A percentile compares a stretch with the other conserved stretches of the same genome.
These are phyloP conservation scores for Riparia riparia DNA, from an alignment of 2,113 vertebrate genomes.

Conservation along the genomic window DNA sequence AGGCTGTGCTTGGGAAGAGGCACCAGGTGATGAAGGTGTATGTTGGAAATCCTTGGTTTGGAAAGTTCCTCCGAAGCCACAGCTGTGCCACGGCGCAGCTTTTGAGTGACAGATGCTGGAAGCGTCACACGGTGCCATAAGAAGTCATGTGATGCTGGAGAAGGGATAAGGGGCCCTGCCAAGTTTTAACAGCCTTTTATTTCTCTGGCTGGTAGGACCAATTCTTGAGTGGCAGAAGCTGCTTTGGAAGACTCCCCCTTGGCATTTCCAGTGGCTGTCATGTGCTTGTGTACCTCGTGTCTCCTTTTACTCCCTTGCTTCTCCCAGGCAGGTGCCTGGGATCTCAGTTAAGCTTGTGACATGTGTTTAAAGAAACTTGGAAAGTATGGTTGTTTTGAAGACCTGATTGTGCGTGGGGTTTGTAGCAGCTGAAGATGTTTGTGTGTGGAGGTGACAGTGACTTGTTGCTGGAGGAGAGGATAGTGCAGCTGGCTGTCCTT, in stretches of 20 bases:
- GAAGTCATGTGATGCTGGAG: neutral
- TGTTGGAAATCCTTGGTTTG: neutral
- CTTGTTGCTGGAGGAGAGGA: neutral
- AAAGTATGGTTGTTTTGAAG: neutral
- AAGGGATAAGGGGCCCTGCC: neutral
- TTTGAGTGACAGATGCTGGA: neutral
- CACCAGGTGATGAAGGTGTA: constrained; percentile 17
- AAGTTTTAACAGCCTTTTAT: neutral
- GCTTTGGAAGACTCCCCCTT: neutral
- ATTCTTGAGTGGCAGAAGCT: neutral
- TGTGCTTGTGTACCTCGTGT: accelerated
- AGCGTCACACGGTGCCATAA: accelerated
- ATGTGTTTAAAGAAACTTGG: accelerated
- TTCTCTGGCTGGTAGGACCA: neutral
- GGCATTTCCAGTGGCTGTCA: neutral
- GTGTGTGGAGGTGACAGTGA: accelerated
- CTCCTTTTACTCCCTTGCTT: neutral
- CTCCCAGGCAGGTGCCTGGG: neutral
- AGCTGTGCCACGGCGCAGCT: neutral
- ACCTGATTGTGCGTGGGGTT: accelerated
- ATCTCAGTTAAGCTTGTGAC: neutral
- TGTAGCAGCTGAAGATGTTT: neutral
- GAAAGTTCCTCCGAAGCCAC: neutral
- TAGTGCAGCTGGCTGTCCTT: neutral
- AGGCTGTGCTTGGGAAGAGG: neutral